Evolutionary conservation across 2,888 invertebrate species (phyloP), one percentile per base, ranked within the genome.

Genomic region (Marronus borbonicus): DNA sequence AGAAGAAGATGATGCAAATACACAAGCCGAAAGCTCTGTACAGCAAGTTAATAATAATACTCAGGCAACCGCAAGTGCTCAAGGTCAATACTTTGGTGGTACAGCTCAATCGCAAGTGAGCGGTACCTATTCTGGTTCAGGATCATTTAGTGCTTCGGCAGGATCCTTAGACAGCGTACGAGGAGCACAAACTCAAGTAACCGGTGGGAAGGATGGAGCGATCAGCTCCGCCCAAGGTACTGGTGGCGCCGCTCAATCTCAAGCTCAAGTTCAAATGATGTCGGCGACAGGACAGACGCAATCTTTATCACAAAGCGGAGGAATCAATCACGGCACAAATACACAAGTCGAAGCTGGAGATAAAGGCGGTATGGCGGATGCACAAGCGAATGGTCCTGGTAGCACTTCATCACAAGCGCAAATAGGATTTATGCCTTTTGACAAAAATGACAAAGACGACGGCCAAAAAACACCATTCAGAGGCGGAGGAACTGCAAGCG

Each of bases 371-470:
- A 91, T 95, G 90, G 95, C 96, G 1, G 96, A 96, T 86, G 95
- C 96, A 0, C 96, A 96, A 89, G 94, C 96, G 0, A 93, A 93
- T 84, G 96, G 96, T 0, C 94, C 94, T 2, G 96, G 96, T 3
- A 94, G 93, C 84, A 96, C 96, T 0, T 95, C 95, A 0, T 96
- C 96, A 49, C 96, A 96, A 89, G 96, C 96, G 2, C 96, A 96
- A 89, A 96, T 96, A 79, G 96, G 96, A 0, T 96, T 96, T 85
- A 93, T 93, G 74, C 96, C 96, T 0, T 92, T 93, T 82, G 91
- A 92, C 83, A 92, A 93, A 77, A 90, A 91, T 78, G 92, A 55
- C 3, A 55, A 93, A 66, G 84, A 87, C 36, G 88, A 89, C 65
- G 86, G 85, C 58, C 90, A 91, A 80, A 88, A 89, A 69, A 88